Conservation (phyloP, 2,797 vertebrate genomes). For the Anabas testudineus region DNA sequence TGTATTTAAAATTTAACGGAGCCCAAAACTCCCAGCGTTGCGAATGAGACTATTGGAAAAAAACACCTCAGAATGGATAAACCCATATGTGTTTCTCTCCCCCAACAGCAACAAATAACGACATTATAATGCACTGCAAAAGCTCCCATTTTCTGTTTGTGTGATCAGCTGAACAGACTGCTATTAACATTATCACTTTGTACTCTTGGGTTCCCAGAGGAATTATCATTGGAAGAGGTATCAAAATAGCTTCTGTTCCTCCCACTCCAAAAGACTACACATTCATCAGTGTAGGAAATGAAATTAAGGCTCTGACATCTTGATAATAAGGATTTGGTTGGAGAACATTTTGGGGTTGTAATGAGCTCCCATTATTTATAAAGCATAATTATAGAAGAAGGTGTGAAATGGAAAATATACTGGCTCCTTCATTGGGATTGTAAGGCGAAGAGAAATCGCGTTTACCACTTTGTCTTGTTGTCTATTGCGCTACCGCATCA, state of each 20-base stretch:
- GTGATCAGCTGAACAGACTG: conserved; percentile 65
- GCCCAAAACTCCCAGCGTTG: conserved; percentile 9
- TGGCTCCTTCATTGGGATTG: conserved; percentile 20
- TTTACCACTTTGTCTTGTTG: conserved; percentile 21
- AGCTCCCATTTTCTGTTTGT: conserved; percentile 48
- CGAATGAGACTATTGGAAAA: conserved; percentile 23
- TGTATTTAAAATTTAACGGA: neutral
- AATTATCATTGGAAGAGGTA: conserved; percentile 67
- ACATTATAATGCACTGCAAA: conserved; percentile 49
- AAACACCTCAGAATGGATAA: conserved; percentile 20
- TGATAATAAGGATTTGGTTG: conserved; percentile 76
- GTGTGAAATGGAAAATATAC: conserved; percentile 38
- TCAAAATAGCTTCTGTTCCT: conserved; percentile 71
- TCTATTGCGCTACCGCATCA: neutral
- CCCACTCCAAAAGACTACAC: conserved; percentile 65
- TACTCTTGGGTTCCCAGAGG: conserved; percentile 58
- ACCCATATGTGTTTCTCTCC: conserved; percentile 17
- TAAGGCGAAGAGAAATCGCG: conserved; percentile 29
- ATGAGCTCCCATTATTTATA: conserved; percentile 71
- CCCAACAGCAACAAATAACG: conserved; percentile 27
- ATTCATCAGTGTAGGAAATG: conserved; percentile 79
- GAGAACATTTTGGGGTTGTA: conserved; percentile 60
- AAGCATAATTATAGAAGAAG: conserved; percentile 55
- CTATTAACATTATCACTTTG: conserved; percentile 70
- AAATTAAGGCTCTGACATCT: conserved; percentile 75